A percentile compares a stretch with the other conserved stretches of the same genome.
Conservation (phyloP, 1,140 invertebrate species). For the Babylonia areolata region DNA sequence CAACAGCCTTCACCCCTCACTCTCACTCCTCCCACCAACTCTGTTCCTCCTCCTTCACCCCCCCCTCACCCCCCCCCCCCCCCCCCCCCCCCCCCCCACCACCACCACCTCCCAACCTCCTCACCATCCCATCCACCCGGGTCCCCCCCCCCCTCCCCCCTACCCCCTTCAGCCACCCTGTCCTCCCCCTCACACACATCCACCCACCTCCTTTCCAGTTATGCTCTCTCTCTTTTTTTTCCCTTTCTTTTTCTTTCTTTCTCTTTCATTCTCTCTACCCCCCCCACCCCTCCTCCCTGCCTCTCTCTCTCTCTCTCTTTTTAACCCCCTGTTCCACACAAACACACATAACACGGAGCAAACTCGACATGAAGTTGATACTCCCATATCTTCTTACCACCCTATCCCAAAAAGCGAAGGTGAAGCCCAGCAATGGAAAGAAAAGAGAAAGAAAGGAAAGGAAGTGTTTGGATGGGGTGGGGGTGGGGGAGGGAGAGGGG, state of each 20-base stretch:
- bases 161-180: background rate
- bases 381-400: background rate
- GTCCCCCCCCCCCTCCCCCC: background rate
- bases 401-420: too few species aligned
- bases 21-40: background rate
- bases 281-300: too few species aligned
- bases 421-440: too few species aligned
- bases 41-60: background rate
- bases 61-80: background rate
- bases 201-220: background rate
- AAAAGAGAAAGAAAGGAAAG: too few species aligned
- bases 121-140: background rate
- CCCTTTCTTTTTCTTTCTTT: too few species aligned
- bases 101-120: background rate
- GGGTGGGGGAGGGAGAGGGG: background rate
- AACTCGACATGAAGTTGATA: background rate
- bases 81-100: background rate
- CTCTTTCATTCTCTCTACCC: too few species aligned
- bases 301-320: too few species aligned
- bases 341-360: background rate
- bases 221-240: too few species aligned
- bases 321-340: background rate
- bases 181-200: background rate
- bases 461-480: too few species aligned
- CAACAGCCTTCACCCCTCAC: background rate